Percentiles rank a stretch among this genome's conserved stretches.
These are phyloP conservation scores for Microplitis demolitor DNA, from an alignment of 1,140 invertebrate species.

Conservation along the genomic window DNA sequence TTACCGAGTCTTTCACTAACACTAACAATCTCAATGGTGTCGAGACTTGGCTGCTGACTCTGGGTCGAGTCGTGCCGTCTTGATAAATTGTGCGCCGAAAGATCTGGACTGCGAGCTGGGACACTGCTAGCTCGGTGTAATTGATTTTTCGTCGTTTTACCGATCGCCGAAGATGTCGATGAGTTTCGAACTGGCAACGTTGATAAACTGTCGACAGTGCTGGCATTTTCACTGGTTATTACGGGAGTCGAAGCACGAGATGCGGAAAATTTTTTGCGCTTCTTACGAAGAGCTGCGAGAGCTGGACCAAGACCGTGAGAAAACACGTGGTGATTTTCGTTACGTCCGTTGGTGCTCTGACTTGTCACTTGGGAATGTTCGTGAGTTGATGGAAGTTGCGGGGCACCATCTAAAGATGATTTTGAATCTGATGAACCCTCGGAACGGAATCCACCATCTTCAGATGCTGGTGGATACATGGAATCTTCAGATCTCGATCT, in stretches of 20 bases:
- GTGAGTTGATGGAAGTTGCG: background rate
- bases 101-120: slow-evolving; percentile 62
- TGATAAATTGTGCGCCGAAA: slow-evolving; percentile 40
- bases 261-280: slow-evolving; percentile 79
- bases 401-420: slow-evolving; percentile 50
- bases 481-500: slow-evolving; percentile 76
- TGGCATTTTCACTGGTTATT: slow-evolving; percentile 55
- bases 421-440: slow-evolving; percentile 57
- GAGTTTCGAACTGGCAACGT: slow-evolving; percentile 32
- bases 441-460: slow-evolving; percentile 53
- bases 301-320: slow-evolving; percentile 56
- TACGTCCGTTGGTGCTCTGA: slow-evolving; percentile 13
- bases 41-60: slow-evolving; percentile 60
- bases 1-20: slow-evolving; percentile 48
- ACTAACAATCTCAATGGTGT: slow-evolving; percentile 54
- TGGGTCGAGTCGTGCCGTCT: slow-evolving; percentile 60
- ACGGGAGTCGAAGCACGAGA: slow-evolving; percentile 71
- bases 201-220: slow-evolving; percentile 44
- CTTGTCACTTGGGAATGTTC: slow-evolving; percentile 19
- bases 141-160: slow-evolving; percentile 41
- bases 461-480: slow-evolving; percentile 66
- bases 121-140: slow-evolving; percentile 69
- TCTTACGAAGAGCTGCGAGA: slow-evolving; percentile 73
- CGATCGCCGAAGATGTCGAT: slow-evolving; percentile 29
- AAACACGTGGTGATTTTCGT: slow-evolving; percentile 51